Conservation (phyloP, 1,140 invertebrate species). For the Drosophila tani region DNA sequence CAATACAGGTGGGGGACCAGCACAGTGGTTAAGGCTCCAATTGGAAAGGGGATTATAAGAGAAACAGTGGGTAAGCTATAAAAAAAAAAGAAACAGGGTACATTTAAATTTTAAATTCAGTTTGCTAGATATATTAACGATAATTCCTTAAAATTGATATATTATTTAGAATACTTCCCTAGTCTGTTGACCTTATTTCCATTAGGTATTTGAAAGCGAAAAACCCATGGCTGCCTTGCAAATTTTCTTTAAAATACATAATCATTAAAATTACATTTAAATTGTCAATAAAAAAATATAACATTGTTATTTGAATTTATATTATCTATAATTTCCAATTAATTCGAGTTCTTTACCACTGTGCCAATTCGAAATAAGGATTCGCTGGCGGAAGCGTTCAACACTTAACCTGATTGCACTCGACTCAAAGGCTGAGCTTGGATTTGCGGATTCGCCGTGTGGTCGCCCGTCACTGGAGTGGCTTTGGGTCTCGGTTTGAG, state of each 20-base stretch:
- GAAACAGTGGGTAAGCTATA: background rate
- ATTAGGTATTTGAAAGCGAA: too few relatives aligned
- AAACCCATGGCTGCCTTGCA: too few relatives aligned
- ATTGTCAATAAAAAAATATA: too few relatives aligned
- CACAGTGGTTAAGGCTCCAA: conserved; percentile 14
- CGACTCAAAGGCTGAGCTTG: conserved; percentile 55
- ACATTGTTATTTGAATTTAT: too few relatives aligned
- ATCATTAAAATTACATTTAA: background rate
- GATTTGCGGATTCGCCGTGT: conserved; percentile 62
- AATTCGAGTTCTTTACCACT: background rate
- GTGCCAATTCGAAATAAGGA: conserved; percentile 29
- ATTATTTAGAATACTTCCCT: too few relatives aligned
- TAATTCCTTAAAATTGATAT: too few relatives aligned
- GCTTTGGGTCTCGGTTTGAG: conserved; percentile 11
- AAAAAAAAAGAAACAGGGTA: background rate
- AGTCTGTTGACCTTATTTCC: too few relatives aligned
- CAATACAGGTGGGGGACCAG: conserved; percentile 50
- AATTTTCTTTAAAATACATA: background rate
- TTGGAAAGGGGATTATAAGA: background rate
- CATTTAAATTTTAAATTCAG: too few relatives aligned
- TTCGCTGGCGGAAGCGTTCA: conserved; percentile 55
- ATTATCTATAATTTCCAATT: too few relatives aligned
- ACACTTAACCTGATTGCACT: conserved; percentile 74
- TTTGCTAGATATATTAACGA: too few relatives aligned
- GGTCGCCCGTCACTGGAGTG: conserved; percentile 15